Percentiles rank a stretch among this genome's conserved stretches.
These are phyloP conservation scores for Ericerus pela DNA, from an alignment of 1,140 invertebrate species.

Conservation along the genomic window DNA sequence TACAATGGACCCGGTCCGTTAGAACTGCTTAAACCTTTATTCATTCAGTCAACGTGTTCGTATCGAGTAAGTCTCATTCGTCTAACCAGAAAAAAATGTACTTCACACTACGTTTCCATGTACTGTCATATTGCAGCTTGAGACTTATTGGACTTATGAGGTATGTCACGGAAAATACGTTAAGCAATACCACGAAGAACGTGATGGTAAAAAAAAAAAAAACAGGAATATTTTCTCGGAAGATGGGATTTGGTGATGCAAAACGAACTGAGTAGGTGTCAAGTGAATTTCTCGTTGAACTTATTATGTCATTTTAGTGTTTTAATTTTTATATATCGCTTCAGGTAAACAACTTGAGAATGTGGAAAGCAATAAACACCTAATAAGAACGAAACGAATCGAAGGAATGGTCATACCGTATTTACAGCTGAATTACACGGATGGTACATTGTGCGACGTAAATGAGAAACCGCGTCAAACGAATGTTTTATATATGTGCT, in stretches of 20 bases:
- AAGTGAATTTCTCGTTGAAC: neutral
- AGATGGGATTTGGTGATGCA: slow-evolving; percentile 44
- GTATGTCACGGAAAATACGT: slow-evolving; percentile 84
- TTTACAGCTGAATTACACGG: slow-evolving; percentile 59
- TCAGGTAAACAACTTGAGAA: neutral
- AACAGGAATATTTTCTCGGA: slow-evolving; percentile 70
- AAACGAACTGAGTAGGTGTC: slow-evolving; percentile 31
- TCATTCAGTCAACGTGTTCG: slow-evolving; percentile 57
- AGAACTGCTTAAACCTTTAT: slow-evolving; percentile 57
- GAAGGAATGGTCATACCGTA: slow-evolving; percentile 74
- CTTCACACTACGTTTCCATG: neutral
- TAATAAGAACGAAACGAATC: slow-evolving; percentile 44
- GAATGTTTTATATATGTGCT: slow-evolving; percentile 70
- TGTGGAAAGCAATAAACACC: neutral
- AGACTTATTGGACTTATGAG: slow-evolving; percentile 95
- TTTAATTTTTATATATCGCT: neutral
- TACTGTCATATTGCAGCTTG: slow-evolving; percentile 44
- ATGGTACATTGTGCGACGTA: slow-evolving; percentile 79
- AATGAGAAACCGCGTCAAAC: slow-evolving; percentile 66
- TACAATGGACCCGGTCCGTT: slow-evolving; percentile 44
- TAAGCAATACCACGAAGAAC: slow-evolving; percentile 87
- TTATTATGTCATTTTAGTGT: neutral
- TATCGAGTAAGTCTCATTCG: slow-evolving; percentile 51
- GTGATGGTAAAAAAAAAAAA: slow-evolving; percentile 59
- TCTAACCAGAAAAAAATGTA: neutral